These are phyloP conservation scores for Acronicta psi DNA, from an alignment of 2,888 invertebrate genomes.

Conservation along the genomic window DNA sequence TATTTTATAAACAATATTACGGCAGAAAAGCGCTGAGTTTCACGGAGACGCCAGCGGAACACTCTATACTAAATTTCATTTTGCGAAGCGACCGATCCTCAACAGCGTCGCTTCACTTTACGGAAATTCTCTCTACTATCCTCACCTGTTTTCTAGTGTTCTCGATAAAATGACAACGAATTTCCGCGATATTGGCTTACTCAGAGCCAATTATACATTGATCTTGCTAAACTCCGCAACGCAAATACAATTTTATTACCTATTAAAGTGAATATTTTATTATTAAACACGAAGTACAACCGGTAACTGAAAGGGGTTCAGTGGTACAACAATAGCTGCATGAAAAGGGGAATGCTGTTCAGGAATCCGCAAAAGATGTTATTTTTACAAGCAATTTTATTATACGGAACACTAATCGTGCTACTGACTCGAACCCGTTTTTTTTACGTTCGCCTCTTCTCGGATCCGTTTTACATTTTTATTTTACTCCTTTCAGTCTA, in stretches of 20 bases:
- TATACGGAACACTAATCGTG: conserved; percentile 59
- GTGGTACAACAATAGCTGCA: conserved; percentile 48
- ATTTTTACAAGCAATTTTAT: conserved; percentile 52
- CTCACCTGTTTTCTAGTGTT: conserved; percentile 36
- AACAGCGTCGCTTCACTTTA: conserved; percentile 64
- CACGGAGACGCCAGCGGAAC: conserved; percentile 43
- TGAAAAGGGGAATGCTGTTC: conserved; percentile 47
- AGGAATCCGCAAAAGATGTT: conserved; percentile 45
- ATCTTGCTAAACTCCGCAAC: conserved; percentile 2
- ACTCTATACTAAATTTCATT: conserved; percentile 74
- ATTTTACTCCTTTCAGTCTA: conserved; percentile 83
- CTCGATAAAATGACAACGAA: conserved; percentile 15
- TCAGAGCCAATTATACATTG: conserved; percentile 10
- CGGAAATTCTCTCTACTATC: conserved; percentile 55
- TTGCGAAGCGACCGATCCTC: conserved; percentile 66
- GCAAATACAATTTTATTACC: conserved; percentile 3
- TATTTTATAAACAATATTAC: background rate
- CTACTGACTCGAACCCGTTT: conserved; percentile 63
- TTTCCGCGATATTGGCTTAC: conserved; percentile 5
- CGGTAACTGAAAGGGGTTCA: conserved; percentile 24
- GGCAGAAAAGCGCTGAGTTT: conserved; percentile 21
- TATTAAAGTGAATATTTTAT: conserved; percentile 11
- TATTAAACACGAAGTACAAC: conserved; percentile 23
- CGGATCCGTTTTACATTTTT: conserved; percentile 81
- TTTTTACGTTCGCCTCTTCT: conserved; percentile 70